Percentiles rank a stretch among this genome's conserved stretches.
Conservation (phyloP, 2,888 invertebrate genomes). For the Epiperipatus broadwayi region DNA sequence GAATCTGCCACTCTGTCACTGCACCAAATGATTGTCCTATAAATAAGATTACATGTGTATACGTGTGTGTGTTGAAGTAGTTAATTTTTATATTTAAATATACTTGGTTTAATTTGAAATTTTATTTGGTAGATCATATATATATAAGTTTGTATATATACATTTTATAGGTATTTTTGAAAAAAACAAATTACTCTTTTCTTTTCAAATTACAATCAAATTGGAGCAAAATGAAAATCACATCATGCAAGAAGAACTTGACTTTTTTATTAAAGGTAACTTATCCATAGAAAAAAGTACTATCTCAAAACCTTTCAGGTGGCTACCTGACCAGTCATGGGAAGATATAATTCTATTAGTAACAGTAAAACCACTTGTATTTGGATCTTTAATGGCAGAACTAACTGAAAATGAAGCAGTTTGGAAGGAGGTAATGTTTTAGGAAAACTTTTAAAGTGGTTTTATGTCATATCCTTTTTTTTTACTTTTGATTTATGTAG, state of each 20-base stretch:
- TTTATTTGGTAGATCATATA: neutral
- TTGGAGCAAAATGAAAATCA: constrained; percentile 47
- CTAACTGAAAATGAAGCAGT: constrained; percentile 35
- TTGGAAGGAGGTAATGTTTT: constrained; percentile 45
- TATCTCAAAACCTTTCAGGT: constrained; percentile 43
- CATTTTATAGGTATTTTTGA: constrained; percentile 57
- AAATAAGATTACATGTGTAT: too few species aligned
- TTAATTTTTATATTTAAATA: too few species aligned
- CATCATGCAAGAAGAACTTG: constrained; percentile 48
- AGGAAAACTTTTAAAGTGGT: too few species aligned
- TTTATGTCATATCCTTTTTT: too few species aligned
- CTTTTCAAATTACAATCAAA: constrained; percentile 72
- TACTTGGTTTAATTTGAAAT: neutral
- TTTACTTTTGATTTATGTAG: too few species aligned
- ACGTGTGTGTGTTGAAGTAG: too few species aligned
- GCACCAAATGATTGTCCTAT: too few species aligned
- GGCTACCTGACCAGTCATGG: constrained; percentile 60
- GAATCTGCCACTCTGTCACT: too few species aligned
- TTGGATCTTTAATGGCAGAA: constrained; percentile 43
- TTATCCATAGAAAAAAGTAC: constrained; percentile 53
- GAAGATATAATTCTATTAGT: constrained; percentile 57
- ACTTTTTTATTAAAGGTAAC: constrained; percentile 77
- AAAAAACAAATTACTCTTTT: constrained; percentile 67
- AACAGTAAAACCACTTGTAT: constrained; percentile 44
- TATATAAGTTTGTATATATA: too few species aligned